Conservation (phyloP, 2,797 vertebrate species). For the Halcyon smyrnensis region DNA sequence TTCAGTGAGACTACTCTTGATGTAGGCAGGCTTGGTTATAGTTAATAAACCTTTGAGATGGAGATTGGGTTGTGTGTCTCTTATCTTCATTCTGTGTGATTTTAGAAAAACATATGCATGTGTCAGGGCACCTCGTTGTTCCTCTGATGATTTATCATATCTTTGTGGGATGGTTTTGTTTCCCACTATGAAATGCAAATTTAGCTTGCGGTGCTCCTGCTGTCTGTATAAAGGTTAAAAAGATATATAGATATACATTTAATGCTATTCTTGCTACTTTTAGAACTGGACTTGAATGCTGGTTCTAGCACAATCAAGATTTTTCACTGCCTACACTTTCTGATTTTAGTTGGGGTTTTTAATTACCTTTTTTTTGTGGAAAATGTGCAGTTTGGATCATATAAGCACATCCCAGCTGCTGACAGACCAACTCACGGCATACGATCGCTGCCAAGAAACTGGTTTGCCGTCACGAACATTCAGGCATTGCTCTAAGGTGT, state of each 20-base stretch:
- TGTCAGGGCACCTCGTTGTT: slow-evolving; percentile 54
- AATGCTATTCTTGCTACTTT: slow-evolving; percentile 37
- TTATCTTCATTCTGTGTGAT: slow-evolving; percentile 46
- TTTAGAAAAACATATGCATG: slow-evolving; percentile 49
- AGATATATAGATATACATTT: slow-evolving; percentile 64
- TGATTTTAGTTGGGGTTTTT: neutral
- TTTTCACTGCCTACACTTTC: neutral
- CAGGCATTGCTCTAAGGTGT: neutral
- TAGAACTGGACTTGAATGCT: slow-evolving; percentile 17
- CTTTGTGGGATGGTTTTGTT: slow-evolving; percentile 59
- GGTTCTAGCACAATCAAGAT: neutral
- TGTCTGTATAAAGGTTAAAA: slow-evolving; percentile 65
- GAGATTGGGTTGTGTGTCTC: slow-evolving; percentile 46
- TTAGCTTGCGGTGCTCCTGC: slow-evolving; percentile 39
- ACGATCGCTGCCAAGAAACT: neutral
- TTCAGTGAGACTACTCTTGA: slow-evolving; percentile 2
- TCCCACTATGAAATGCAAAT: slow-evolving; percentile 71
- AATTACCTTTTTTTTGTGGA: neutral
- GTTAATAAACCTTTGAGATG: slow-evolving; percentile 65
- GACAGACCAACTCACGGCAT: neutral
- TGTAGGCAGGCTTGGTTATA: neutral
- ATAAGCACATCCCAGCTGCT: neutral
- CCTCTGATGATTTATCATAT: slow-evolving; percentile 68
- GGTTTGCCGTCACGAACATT: neutral
- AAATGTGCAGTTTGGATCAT: neutral